Percentiles rank a stretch among this genome's conserved stretches.
phyloP scores from a whole-genome alignment of 2,797 vertebrate genomes.

The Hybognathus amarus region DNA sequence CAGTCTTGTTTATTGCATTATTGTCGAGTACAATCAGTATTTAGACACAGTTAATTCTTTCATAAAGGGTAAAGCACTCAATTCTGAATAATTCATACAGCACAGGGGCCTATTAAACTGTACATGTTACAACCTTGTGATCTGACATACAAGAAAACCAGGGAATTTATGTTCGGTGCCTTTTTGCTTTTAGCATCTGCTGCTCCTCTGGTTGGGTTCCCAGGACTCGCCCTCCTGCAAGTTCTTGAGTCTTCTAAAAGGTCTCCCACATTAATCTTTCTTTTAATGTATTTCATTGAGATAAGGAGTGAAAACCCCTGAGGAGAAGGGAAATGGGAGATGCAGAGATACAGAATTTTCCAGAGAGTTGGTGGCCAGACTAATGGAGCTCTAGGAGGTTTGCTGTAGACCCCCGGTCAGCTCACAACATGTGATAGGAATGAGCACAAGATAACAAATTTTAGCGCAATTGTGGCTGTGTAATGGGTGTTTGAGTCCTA shows the following conservation, averaged over 20 bases:
- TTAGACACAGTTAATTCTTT: slow-evolving; percentile 25
- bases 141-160: slow-evolving; percentile 19
- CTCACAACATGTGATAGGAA: slow-evolving; percentile 44
- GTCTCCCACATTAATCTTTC: slow-evolving; percentile 71
- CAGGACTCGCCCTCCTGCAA: slow-evolving; percentile 63
- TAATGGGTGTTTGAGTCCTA: slow-evolving; percentile 11
- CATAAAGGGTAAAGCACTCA: slow-evolving; percentile 31
- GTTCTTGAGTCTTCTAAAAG: slow-evolving; percentile 63
- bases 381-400: slow-evolving; percentile 62
- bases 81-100: slow-evolving; percentile 39
- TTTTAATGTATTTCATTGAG: slow-evolving; percentile 73
- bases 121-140: slow-evolving; percentile 27
- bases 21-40: not conserved
- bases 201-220: slow-evolving; percentile 58
- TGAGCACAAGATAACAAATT: slow-evolving; percentile 40
- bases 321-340: slow-evolving; percentile 67
- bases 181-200: slow-evolving; percentile 39
- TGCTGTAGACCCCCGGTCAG: slow-evolving; percentile 57
- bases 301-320: slow-evolving; percentile 69
- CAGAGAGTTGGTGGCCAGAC: slow-evolving; percentile 50
- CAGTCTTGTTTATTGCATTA: slow-evolving; percentile 6
- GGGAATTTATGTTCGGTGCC: slow-evolving; percentile 36
- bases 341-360: slow-evolving; percentile 62
- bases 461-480: slow-evolving; percentile 2
- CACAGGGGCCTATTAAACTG: slow-evolving; percentile 25